Evolutionary conservation across 2,797 vertebrate genomes (phyloP).

Genomic region (Manis crassicaudata): DNA sequence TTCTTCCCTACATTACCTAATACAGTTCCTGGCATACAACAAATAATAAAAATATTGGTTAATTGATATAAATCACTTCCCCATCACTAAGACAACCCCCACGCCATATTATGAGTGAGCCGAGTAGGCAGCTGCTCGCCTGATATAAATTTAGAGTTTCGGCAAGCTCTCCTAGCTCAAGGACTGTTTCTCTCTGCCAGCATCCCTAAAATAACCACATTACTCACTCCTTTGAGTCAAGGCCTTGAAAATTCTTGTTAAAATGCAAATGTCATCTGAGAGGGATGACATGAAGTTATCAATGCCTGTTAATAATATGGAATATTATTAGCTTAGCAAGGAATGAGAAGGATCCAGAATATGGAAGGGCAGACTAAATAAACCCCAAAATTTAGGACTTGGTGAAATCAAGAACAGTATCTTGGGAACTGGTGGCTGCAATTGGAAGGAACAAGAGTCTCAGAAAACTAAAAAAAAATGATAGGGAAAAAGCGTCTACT

Average conservation of each 20-base stretch:
- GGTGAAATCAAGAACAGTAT: neutral
- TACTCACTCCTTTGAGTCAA: constrained; percentile 75
- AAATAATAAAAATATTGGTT: constrained; percentile 57
- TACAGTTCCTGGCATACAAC: neutral
- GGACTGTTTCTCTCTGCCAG: constrained; percentile 65
- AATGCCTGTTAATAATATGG: constrained; percentile 71
- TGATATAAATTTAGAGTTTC: constrained; percentile 70
- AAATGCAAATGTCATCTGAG: constrained; percentile 74
- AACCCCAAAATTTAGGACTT: neutral
- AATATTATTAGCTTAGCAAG: constrained; percentile 32
- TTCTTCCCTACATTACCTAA: constrained; percentile 39
- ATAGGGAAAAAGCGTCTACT: neutral
- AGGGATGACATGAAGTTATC: constrained; percentile 63
- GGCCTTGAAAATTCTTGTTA: constrained; percentile 74
- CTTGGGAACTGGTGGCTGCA: neutral
- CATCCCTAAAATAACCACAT: constrained; percentile 72
- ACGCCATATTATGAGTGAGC: constrained; percentile 46
- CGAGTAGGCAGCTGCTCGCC: constrained; percentile 57
- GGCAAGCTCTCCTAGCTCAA: constrained; percentile 64
- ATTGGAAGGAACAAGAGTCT: neutral
- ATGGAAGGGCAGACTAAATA: constrained; percentile 32
- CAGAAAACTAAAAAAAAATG: constrained; percentile 25
- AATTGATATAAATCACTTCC: constrained; percentile 66
- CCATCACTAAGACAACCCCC: constrained; percentile 29
- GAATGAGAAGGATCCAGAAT: constrained; percentile 25